Conservation (phyloP, 2,113 vertebrate species). For the Ursus arctos region DNA sequence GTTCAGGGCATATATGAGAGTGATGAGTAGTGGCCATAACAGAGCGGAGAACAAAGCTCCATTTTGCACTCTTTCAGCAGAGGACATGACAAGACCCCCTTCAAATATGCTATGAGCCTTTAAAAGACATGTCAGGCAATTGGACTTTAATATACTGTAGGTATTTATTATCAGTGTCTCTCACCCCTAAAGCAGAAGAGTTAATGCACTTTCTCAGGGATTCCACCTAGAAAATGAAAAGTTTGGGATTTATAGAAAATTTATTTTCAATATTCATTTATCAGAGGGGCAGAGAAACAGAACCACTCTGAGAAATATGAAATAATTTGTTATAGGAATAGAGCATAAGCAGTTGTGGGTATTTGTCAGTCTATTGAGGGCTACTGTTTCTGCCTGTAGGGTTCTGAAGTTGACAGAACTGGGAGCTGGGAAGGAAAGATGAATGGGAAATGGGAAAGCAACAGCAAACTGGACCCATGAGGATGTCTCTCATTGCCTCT, state of each 20-base stretch:
- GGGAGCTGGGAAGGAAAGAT: neutral
- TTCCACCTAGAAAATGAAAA: neutral
- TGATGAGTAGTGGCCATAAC: too few relatives aligned
- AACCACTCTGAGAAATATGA: neutral
- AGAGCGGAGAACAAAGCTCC: neutral
- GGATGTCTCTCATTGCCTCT: neutral
- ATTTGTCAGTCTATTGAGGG: conserved; percentile 8
- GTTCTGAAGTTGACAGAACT: neutral
- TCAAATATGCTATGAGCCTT: neutral
- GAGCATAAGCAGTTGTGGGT: neutral
- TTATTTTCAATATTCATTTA: neutral
- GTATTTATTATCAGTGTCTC: neutral
- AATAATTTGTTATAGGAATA: neutral
- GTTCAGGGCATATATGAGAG: neutral
- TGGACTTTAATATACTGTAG: neutral
- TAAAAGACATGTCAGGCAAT: neutral
- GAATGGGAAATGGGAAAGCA: neutral
- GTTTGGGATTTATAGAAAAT: neutral
- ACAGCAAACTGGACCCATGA: neutral
- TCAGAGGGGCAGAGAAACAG: neutral
- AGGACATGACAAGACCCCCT: neutral
- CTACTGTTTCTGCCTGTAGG: neutral
- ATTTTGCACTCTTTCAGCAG: neutral
- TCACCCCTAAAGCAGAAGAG: neutral
- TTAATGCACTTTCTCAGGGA: neutral